Percentiles rank a stretch among this genome's conserved stretches.
Conservation (phyloP, 2,797 vertebrate genomes). For the Erpetoichthys calabaricus region DNA sequence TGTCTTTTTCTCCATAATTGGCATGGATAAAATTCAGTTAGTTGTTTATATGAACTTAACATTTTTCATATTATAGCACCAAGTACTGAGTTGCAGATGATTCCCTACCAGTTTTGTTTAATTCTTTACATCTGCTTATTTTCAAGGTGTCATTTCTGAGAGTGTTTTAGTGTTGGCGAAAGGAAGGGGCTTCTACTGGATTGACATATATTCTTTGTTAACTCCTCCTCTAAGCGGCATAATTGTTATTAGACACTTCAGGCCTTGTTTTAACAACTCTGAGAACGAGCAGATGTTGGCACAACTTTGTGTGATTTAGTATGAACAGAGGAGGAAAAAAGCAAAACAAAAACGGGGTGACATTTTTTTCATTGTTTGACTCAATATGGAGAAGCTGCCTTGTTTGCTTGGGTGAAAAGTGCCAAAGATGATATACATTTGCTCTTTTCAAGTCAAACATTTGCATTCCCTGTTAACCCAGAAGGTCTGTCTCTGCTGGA, state of each 20-base stretch:
- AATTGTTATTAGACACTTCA: constrained; percentile 71
- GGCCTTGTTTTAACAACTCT: constrained; percentile 72
- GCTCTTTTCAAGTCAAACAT: constrained; percentile 64
- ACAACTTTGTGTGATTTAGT: constrained; percentile 56
- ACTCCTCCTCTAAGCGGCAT: constrained; percentile 40
- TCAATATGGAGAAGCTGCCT: constrained; percentile 93
- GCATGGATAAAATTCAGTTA: constrained; percentile 81
- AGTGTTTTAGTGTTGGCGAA: constrained; percentile 56
- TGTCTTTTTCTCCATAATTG: constrained; percentile 90
- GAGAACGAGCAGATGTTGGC: constrained; percentile 97
- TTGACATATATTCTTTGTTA: constrained; percentile 49
- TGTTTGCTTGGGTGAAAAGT: constrained; percentile 57
- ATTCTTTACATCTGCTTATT: constrained; percentile 96
- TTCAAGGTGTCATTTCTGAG: constrained; percentile 80
- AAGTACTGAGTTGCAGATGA: constrained; percentile 74
- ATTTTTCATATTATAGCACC: constrained; percentile 98
- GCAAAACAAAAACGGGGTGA: constrained; percentile 40
- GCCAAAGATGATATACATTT: constrained; percentile 57
- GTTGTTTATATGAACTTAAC: constrained; percentile 91
- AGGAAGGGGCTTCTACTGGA: constrained; percentile 41
- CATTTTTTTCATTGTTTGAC: constrained; percentile 88
- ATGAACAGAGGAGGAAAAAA: constrained; percentile 15
- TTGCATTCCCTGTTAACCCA: constrained; percentile 35
- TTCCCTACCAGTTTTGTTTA: constrained; percentile 92
- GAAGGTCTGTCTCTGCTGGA: constrained; percentile 34